Evolutionary conservation across 2,797 vertebrate species (phyloP).

Genomic region (Selene dorsalis): DNA sequence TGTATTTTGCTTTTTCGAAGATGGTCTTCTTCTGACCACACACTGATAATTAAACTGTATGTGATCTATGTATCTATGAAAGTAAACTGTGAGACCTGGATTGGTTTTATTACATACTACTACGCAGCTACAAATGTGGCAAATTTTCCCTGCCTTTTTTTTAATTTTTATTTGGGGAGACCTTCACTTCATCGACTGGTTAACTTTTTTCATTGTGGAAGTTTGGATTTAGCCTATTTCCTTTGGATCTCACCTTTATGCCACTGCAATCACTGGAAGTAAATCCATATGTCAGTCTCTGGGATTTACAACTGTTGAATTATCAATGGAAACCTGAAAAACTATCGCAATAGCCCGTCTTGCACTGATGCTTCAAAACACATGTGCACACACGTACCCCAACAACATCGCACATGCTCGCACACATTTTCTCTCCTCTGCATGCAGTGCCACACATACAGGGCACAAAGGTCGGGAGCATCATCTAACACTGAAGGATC

Average conservation of each 20-base stretch:
- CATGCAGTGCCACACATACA: conserved; percentile 71
- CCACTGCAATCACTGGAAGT: conserved; percentile 53
- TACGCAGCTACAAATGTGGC: conserved; percentile 40
- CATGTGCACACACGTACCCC: conserved; percentile 28
- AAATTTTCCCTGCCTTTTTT: conserved; percentile 29
- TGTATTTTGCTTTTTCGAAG: conserved; percentile 43
- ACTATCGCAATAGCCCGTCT: conserved; percentile 70
- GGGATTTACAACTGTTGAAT: conserved; percentile 74
- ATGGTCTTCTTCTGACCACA: conserved; percentile 49
- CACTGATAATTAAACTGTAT: conserved; percentile 45
- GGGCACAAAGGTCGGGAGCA: conserved; percentile 81
- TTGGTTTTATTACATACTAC: conserved; percentile 24
- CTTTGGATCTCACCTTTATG: conserved; percentile 40
- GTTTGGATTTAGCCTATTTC: conserved; percentile 43
- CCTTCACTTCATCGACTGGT: neutral
- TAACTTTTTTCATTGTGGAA: conserved; percentile 13
- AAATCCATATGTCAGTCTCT: conserved; percentile 73
- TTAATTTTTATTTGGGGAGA: conserved; percentile 14
- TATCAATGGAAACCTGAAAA: conserved; percentile 65
- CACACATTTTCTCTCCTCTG: conserved; percentile 50
- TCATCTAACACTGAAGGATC: conserved; percentile 57
- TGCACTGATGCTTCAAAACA: conserved; percentile 63
- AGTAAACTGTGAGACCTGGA: conserved; percentile 29
- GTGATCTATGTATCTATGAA: conserved; percentile 22
- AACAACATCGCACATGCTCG: conserved; percentile 28